Conservation (phyloP, 2,113 vertebrate species). For the Dascyllus trimaculatus region DNA sequence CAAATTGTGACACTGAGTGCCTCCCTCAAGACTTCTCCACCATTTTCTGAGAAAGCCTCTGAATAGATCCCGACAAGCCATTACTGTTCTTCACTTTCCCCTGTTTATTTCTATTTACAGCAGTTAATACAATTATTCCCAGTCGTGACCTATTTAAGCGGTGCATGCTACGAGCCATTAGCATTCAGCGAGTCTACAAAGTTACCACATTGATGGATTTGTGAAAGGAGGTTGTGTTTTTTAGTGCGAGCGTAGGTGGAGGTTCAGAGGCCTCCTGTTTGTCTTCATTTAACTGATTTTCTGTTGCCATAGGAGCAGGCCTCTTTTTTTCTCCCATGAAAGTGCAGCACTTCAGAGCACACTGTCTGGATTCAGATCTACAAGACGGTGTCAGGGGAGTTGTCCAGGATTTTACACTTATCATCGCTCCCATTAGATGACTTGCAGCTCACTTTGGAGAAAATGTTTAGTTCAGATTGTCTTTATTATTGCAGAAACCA, state of each 20-base stretch:
- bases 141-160: conserved; percentile 84
- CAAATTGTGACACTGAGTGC: conserved; percentile 63
- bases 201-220: conserved; percentile 78
- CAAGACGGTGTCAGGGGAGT: conserved; percentile 74
- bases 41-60: conserved; percentile 74
- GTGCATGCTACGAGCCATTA: conserved; percentile 77
- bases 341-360: conserved; percentile 76
- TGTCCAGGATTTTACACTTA: conserved; percentile 78
- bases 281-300: conserved; percentile 83
- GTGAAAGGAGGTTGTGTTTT: conserved; percentile 81
- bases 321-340: conserved; percentile 66
- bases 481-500: conserved; percentile 50
- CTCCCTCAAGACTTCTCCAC: conserved; percentile 69
- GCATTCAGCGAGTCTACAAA: conserved; percentile 77
- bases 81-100: conserved; percentile 70
- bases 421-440: conserved; percentile 71
- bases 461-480: conserved; percentile 52
- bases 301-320: conserved; percentile 84
- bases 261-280: conserved; percentile 83
- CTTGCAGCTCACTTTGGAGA: conserved; percentile 73
- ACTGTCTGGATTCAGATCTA: conserved; percentile 73
- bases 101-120: conserved; percentile 84
- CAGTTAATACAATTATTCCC: conserved; percentile 82
- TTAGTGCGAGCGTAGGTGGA: conserved; percentile 78
- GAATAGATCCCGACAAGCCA: conserved; percentile 74